Conservation (phyloP, 2,113 vertebrate genomes). For the Thamnophis sirtalis region DNA sequence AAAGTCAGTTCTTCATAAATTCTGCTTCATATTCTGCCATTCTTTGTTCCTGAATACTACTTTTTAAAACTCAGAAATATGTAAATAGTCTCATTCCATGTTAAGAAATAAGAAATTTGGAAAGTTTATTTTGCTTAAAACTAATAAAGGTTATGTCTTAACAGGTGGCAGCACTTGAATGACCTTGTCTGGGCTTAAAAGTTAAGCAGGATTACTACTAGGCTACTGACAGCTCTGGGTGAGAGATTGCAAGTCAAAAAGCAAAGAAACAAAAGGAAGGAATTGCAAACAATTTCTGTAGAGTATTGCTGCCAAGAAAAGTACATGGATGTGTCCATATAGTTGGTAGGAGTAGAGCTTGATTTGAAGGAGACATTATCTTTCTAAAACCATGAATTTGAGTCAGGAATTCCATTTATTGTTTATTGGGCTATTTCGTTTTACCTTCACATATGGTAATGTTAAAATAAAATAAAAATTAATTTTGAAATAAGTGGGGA, state of each 20-base stretch:
- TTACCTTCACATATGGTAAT: neutral
- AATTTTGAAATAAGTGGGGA: neutral
- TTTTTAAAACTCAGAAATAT: neutral
- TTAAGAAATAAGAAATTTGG: neutral
- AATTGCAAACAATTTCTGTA: neutral
- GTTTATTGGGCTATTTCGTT: neutral
- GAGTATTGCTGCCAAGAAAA: neutral
- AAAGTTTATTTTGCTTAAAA: neutral
- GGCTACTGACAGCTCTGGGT: neutral
- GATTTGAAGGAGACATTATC: neutral
- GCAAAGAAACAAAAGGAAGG: neutral
- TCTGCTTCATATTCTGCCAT: neutral
- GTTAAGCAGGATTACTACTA: neutral
- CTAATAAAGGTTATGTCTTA: neutral
- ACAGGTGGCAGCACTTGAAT: neutral
- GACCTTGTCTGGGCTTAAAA: neutral
- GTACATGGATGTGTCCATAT: neutral
- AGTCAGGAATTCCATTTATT: neutral
- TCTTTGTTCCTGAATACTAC: neutral
- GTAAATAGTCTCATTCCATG: neutral
- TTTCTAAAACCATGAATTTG: neutral
- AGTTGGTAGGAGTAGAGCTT: neutral
- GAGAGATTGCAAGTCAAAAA: neutral
- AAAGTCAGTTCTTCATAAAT: neutral
- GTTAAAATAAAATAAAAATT: too few relatives aligned